phyloP scores from a whole-genome alignment of 2,113 vertebrate species.

The Corythornis cristatus region DNA sequence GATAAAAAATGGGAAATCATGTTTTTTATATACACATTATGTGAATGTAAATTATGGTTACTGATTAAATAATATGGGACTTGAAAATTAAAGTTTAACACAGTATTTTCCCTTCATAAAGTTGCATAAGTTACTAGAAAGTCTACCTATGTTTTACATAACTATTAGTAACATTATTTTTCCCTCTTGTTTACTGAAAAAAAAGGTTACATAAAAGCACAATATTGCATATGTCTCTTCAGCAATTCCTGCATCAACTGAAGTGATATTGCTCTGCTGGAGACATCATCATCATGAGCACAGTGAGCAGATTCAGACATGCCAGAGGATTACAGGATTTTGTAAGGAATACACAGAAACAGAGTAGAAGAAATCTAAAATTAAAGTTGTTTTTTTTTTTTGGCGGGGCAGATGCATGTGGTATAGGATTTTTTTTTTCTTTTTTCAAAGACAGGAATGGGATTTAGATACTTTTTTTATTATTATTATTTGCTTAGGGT shows the following conservation, averaged over 20 bases:
- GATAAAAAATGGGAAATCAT: constrained; percentile 55
- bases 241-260: not conserved
- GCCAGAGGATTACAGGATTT: not conserved
- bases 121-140: not conserved
- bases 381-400: not conserved
- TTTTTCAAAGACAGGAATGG: not conserved
- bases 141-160: not conserved
- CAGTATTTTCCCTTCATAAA: constrained; percentile 21
- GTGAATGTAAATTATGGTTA: constrained; percentile 52
- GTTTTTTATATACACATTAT: constrained; percentile 22
- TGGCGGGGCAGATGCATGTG: accelerated
- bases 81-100: constrained; percentile 53
- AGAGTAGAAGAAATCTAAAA: not conserved
- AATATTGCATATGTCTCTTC: not conserved
- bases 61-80: constrained; percentile 62
- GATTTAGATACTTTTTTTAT: not conserved
- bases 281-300: not conserved
- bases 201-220: not conserved
- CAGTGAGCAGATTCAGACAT: not conserved
- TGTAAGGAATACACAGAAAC: not conserved
- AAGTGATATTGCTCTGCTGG: not conserved
- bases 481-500: not conserved
- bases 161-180: not conserved
- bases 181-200: not conserved
- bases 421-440: not conserved